Percentiles rank a stretch among this genome's conserved stretches.
These are phyloP conservation scores for Sitta carolinensis DNA, from an alignment of 2,797 vertebrate species.

Conservation along the genomic window DNA sequence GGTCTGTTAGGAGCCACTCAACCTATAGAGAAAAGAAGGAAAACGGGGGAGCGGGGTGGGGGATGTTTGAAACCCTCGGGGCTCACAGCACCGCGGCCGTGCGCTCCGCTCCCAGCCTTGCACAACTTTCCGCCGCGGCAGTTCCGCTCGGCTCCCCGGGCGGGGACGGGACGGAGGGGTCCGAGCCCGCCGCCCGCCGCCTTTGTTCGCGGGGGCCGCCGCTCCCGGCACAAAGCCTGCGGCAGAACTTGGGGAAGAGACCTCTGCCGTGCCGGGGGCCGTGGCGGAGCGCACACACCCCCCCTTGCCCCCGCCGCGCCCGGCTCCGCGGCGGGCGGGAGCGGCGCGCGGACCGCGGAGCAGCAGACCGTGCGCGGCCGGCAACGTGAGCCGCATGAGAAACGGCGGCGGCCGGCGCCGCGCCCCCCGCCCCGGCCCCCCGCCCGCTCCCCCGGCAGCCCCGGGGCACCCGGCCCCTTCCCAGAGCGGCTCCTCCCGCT, in stretches of 20 bases:
- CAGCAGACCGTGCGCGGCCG: conserved; percentile 42
- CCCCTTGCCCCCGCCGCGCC: too few relatives aligned
- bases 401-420: neutral
- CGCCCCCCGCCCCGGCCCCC: conserved; percentile 17
- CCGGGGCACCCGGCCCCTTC: neutral
- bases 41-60: neutral
- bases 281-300: neutral
- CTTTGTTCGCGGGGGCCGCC: neutral
- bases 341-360: neutral
- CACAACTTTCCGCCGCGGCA: conserved; percentile 32
- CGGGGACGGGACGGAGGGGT: neutral
- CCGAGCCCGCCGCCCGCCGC: neutral
- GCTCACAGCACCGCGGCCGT: neutral
- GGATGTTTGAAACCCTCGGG: neutral
- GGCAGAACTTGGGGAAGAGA: neutral
- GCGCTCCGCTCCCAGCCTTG: neutral
- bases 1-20: neutral
- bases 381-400: conserved; percentile 58
- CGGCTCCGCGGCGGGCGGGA: neutral
- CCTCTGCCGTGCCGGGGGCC: neutral
- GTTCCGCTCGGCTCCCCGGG: neutral
- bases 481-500: conserved; percentile 8
- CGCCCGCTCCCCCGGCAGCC: conserved; percentile 14
- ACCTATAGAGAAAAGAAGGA: neutral
- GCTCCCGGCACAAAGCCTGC: neutral